These are phyloP conservation scores for Sisyra nigra DNA, from an alignment of 2,888 invertebrate genomes.

Conservation along the genomic window DNA sequence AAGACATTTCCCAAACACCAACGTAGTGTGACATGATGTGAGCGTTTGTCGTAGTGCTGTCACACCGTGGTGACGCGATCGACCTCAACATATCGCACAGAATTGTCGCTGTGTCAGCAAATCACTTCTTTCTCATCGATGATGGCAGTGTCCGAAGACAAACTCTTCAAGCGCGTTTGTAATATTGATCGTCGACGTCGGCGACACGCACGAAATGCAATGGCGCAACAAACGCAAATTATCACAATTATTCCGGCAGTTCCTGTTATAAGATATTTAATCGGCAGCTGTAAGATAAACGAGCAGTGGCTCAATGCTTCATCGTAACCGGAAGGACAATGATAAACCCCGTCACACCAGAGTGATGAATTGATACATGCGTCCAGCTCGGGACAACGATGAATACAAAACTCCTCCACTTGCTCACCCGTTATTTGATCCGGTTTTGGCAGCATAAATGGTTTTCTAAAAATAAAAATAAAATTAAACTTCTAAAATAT, in stretches of 20 bases:
- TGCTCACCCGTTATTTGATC: constrained; percentile 31
- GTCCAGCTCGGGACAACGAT: constrained; percentile 61
- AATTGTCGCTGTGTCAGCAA: constrained; percentile 93
- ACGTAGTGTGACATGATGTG: not conserved
- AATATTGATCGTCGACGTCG: constrained; percentile 58
- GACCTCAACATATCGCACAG: constrained; percentile 82
- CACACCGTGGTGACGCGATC: constrained; percentile 84
- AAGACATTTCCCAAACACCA: not conserved
- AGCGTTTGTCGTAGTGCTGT: constrained; percentile 26
- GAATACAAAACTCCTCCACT: constrained; percentile 54
- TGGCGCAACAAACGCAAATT: constrained; percentile 13
- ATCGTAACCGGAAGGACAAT: constrained; percentile 69
- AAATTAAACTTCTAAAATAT: not conserved
- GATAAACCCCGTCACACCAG: constrained; percentile 65
- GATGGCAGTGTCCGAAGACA: constrained; percentile 72
- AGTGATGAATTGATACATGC: constrained; percentile 65
- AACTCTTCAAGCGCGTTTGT: constrained; percentile 63
- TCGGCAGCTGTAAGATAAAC: constrained; percentile 57
- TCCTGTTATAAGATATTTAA: constrained; percentile 44
- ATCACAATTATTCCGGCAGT: constrained; percentile 25
- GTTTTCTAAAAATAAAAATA: constrained; percentile 27
- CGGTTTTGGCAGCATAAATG: constrained; percentile 32
- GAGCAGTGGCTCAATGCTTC: constrained; percentile 68
- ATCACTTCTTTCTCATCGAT: constrained; percentile 78
- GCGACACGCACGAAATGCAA: constrained; percentile 28